These are phyloP conservation scores for Corella eumyota DNA, from an alignment of 23 tunicate genomes.

Conservation along the genomic window DNA sequence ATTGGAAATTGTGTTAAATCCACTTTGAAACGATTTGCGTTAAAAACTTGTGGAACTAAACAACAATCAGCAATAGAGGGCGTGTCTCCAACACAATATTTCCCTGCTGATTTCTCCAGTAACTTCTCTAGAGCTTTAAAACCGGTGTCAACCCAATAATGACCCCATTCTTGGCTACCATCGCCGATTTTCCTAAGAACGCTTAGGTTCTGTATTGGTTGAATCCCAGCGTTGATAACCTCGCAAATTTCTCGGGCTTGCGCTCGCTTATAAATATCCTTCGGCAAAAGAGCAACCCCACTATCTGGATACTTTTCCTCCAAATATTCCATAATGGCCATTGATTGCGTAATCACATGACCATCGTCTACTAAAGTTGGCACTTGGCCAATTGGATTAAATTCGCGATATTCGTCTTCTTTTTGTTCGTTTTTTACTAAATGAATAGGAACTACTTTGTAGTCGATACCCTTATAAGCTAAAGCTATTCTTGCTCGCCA, in stretches of 20 bases:
- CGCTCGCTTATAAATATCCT: conserved; percentile 16
- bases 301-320: conserved; percentile 34
- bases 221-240: conserved; percentile 57
- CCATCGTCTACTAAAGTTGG: conserved; percentile 42
- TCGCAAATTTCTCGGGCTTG: conserved; percentile 58
- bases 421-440: conserved; percentile 56
- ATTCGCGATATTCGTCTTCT: conserved; percentile 24
- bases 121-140: conserved; percentile 32
- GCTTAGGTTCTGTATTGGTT: conserved; percentile 49
- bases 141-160: conserved; percentile 12
- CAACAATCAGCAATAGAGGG: conserved; percentile 71
- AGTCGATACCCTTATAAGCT: conserved; percentile 34
- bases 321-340: conserved; percentile 66
- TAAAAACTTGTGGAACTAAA: conserved; percentile 53
- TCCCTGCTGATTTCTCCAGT: conserved; percentile 20
- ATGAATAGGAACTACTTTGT: conserved; percentile 39
- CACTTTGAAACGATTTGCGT: conserved; percentile 54
- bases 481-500: conserved; percentile 63
- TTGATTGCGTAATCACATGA: conserved; percentile 33
- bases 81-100: conserved; percentile 55
- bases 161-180: conserved; percentile 16
- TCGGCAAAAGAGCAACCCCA: conserved; percentile 23
- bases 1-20: conserved; percentile 39
- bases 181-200: conserved; percentile 20
- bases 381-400: conserved; percentile 64